A percentile compares a stretch with the other conserved stretches of the same genome.
Evolutionary conservation across 53 echinoderm and acorn worm species (phyloP).

Genomic region (Paracentrotus lividus): DNA sequence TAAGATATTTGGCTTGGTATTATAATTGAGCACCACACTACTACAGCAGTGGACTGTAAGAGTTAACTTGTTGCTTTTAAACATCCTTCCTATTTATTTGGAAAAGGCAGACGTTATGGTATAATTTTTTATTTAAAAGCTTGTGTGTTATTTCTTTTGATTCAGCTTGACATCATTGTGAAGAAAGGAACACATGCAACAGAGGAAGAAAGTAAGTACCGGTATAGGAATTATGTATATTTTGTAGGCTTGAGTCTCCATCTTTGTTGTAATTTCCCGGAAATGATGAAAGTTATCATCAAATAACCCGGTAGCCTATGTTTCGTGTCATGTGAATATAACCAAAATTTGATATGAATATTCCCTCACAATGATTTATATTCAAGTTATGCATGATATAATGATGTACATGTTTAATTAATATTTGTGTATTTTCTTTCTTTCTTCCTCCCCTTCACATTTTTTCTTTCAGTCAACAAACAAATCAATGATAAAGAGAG

Average conservation of each 20-base stretch:
- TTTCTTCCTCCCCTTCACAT: background rate
- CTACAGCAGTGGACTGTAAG: background rate
- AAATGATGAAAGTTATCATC: background rate
- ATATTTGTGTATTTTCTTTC: background rate
- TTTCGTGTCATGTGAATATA: too few species aligned
- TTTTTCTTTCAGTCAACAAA: slow-evolving; percentile 91
- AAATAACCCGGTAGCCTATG: too few species aligned
- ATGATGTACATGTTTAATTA: too few species aligned
- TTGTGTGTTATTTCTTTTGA: background rate
- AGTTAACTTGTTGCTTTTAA: background rate
- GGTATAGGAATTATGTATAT: background rate
- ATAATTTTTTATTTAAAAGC: background rate
- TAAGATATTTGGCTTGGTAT: too few species aligned
- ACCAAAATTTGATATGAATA: too few species aligned
- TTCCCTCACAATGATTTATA: too few species aligned
- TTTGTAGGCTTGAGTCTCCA: background rate
- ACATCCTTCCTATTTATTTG: background rate
- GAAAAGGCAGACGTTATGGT: background rate
- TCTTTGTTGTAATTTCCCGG: background rate
- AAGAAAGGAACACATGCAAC: slow-evolving; percentile 95
- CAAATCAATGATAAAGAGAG: slow-evolving; percentile 99
- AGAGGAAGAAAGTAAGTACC: slow-evolving; percentile 95
- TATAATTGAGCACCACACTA: background rate
- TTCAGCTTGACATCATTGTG: slow-evolving; percentile 90
- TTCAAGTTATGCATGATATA: too few species aligned